A percentile compares a stretch with the other conserved stretches of the same genome.
Evolutionary conservation across 2,113 vertebrate genomes (phyloP).

Genomic region (Crotalus viridis): DNA sequence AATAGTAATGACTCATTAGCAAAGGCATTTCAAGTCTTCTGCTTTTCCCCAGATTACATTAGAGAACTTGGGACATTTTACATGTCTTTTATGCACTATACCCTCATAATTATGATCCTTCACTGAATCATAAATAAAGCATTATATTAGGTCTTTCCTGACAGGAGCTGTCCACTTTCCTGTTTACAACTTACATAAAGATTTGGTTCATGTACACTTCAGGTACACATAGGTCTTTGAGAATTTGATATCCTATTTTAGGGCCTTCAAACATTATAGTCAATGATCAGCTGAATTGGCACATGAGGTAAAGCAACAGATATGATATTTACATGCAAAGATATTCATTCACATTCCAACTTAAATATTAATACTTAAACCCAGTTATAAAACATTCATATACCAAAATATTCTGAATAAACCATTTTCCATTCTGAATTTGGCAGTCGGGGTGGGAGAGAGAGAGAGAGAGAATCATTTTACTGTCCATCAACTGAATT

Average conservation of each 20-base stretch:
- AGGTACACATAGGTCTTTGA: not conserved
- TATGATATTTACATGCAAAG: not conserved
- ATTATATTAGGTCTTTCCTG: not conserved
- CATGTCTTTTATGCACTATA: not conserved
- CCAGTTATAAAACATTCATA: not conserved
- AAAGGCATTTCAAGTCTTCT: not conserved
- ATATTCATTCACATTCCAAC: not conserved
- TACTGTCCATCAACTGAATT: not conserved
- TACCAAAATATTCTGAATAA: not conserved
- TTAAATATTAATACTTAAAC: not conserved
- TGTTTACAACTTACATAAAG: not conserved
- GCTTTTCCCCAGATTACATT: not conserved
- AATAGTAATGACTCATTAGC: not conserved
- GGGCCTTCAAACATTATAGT: not conserved
- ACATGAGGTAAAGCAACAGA: not conserved
- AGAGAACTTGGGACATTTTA: not conserved
- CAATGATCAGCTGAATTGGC: not conserved
- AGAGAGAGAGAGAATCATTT: not conserved
- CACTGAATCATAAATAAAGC: not conserved
- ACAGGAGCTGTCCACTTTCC: not conserved
- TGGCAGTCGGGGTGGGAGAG: not conserved
- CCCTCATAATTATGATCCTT: not conserved
- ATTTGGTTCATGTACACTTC: not conserved
- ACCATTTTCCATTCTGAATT: not conserved
- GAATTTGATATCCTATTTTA: not conserved